Conservation (phyloP, 2,888 invertebrate genomes). For the Euzophera pinguis region DNA sequence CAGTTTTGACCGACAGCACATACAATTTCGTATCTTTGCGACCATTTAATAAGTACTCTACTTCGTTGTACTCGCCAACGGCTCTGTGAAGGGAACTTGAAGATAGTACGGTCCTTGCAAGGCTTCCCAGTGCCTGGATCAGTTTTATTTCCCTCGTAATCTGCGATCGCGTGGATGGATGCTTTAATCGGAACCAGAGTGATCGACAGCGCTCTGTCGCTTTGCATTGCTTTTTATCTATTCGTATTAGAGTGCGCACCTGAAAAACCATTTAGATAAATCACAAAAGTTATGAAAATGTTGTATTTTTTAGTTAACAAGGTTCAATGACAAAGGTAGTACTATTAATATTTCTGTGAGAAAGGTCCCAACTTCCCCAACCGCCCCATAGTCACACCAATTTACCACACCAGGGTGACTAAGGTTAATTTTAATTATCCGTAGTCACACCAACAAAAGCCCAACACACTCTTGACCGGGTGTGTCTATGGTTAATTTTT, state of each 20-base stretch:
- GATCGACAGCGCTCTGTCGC: not conserved
- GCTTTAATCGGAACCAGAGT: not conserved
- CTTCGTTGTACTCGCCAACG: not conserved
- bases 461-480: no score
- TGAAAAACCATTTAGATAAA: no score
- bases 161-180: not conserved
- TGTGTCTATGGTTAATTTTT: no score
- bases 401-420: no score
- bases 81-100: not conserved
- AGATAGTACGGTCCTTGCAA: not conserved
- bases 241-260: not conserved
- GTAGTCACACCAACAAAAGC: no score
- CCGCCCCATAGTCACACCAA: no score
- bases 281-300: no score
- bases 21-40: not conserved
- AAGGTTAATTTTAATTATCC: no score
- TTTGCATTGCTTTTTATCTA: not conserved
- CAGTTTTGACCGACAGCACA: not conserved
- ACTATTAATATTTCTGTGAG: no score
- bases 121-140: not conserved
- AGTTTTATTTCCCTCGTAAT: not conserved
- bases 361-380: no score
- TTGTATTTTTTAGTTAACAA: no score
- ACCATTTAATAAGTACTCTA: not conserved
- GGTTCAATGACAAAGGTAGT: no score